Conservation (phyloP, 2,113 vertebrate species). For the Spea multiplicata region DNA sequence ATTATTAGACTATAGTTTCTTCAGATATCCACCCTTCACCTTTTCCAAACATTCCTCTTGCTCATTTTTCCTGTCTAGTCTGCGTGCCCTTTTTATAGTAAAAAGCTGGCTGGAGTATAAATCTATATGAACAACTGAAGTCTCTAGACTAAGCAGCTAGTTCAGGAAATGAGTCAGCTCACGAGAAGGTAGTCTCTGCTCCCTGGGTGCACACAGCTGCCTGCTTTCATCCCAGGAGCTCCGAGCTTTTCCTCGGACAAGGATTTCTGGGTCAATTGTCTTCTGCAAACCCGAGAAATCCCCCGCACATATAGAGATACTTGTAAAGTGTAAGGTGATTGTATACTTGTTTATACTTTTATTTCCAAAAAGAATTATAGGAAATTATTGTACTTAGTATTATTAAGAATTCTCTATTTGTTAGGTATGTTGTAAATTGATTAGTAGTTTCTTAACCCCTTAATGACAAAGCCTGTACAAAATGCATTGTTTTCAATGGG, state of each 20-base stretch:
- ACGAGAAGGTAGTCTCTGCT: background rate
- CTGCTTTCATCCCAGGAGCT: constrained; percentile 4
- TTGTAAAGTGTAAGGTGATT: too few species aligned
- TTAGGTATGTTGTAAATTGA: too few species aligned
- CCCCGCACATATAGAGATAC: too few species aligned
- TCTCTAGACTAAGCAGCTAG: constrained; percentile 12
- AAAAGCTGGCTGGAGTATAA: constrained; percentile 27
- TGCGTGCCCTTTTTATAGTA: background rate
- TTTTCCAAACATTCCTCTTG: background rate
- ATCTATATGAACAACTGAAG: constrained; percentile 5
- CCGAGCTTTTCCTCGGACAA: background rate
- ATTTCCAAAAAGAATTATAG: too few species aligned
- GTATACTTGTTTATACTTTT: too few species aligned
- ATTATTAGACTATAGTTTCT: too few species aligned
- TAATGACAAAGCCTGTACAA: too few species aligned
- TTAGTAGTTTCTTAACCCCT: too few species aligned
- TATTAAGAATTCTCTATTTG: too few species aligned
- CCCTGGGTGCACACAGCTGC: background rate
- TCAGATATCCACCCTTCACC: background rate
- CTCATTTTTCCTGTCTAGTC: constrained; percentile 24
- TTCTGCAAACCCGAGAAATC: background rate
- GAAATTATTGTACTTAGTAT: too few species aligned
- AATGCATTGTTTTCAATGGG: too few species aligned
- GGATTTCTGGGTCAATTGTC: background rate
- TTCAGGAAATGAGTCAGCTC: constrained; percentile 29